Evolutionary conservation across 2,888 invertebrate species (phyloP), one percentile per base, ranked within the genome.

Genomic region (Oxycera nigricornis): DNA sequence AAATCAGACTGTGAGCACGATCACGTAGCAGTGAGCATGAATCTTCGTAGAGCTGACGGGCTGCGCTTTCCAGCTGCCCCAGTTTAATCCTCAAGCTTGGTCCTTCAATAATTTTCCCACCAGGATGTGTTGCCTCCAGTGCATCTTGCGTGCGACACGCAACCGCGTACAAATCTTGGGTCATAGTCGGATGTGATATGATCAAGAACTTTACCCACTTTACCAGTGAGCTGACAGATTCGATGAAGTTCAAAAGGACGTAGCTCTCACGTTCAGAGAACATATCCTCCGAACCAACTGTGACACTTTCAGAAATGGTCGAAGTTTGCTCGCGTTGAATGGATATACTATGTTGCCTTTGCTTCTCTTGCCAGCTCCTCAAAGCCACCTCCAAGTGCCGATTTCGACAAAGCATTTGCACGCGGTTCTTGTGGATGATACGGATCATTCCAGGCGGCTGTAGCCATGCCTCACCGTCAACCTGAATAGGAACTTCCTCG

Each of bases 391-490:
- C 97, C 78, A 98, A 88, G 4, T 92, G 92, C 79, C 96, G 89
- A 83, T 97, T 97, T 75, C 97, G 88, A 82, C 95, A 95, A 26
- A 98, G 87, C 94, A 98, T 96, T 87, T 97, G 97, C 83, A 97
- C 96, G 72, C 97, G 89, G 86, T 98, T 98, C 87, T 98, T 98
- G 86, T 98, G 98, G 79, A 96, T 91, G 79, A 98, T 97, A 73
- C 96, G 89, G 79, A 98, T 96, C 83, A 96, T 95, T 41, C 98
- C 98, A 0, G 98, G 97, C 0, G 96, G 96, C 84, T 98, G 98
- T 50, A 97, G 89, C 98, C 98, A 98, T 1, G 98, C 97, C 85
- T 98, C 98, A 0, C 98, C 98, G 82, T 98, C 98, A 50, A 97
- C 97, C 87, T 95, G 95, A 72, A 97, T 94, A 0, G 97, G 97